Evolutionary conservation across 2,888 invertebrate genomes (phyloP), one percentile per base, ranked within the genome.

Genomic region (Eustalomyia histrio): DNA sequence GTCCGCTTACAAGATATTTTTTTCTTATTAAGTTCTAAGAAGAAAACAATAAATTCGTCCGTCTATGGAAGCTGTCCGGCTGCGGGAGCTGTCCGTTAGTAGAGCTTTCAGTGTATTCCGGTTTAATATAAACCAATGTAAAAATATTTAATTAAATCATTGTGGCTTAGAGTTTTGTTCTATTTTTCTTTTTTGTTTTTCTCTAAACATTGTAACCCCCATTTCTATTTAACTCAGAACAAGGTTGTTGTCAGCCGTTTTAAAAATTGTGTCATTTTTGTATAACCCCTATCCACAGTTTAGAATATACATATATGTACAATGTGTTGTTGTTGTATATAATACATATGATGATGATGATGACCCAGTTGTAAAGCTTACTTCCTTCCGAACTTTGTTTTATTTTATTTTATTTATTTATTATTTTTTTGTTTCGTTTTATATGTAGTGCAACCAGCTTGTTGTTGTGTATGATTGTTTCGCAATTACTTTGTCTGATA

Each of bases 331-430:
- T 29, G 29, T 7, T 50, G 6, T 4, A 47, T 50, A 7, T 29
- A 29, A 4, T 6, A 29, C 7, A 7, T 29, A 29, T 65, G 43
- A 58, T 60, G 68, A 29, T 65, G 43, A 58, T 60, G 68, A 65
- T 76, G 81, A 81, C 81, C 81, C 69, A 78, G 76, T 78, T 81
- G 57, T 18, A 69, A 65, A 52, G 65, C 47, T 74, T 74, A 78
- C 81, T 81, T 81, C 76, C 81, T 81, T 81, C 73, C 81, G 61
- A 78, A 74, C 69, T 81, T 64, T 80, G 69, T 65, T 68, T 39
- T 68, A 63, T 72, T 72, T 76, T 10, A 24, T 3, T 18, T 21
- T 2, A 7, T n/a, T n/a, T n/a, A n/a, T n/a, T n/a, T n/a, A n/a
- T n/a, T n/a, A n/a, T n/a, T 63, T 0, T 21, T 24, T 18, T 55